Conservation (phyloP, 2,797 vertebrate species). For the Epinephelus malabaricus region DNA sequence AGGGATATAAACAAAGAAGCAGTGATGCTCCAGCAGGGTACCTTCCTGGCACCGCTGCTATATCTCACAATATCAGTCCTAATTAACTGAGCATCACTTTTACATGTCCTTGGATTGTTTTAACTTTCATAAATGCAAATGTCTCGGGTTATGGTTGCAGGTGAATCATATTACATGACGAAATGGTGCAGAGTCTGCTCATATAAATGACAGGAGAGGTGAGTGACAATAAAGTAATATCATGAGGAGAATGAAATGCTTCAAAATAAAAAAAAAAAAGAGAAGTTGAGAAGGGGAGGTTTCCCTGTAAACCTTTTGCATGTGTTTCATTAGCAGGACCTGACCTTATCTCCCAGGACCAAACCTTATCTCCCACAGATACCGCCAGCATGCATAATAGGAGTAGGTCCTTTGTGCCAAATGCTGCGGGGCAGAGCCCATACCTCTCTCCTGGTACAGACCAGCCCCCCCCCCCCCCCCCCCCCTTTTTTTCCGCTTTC, state of each 20-base stretch:
- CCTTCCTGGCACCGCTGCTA: slow-evolving; percentile 47
- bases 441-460: slow-evolving; percentile 63
- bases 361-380: slow-evolving; percentile 72
- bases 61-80: slow-evolving; percentile 52
- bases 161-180: slow-evolving; percentile 42
- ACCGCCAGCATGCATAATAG: slow-evolving; percentile 83
- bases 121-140: slow-evolving; percentile 52
- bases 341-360: slow-evolving; percentile 80
- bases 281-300: slow-evolving; percentile 52
- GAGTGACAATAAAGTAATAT: slow-evolving; percentile 48
- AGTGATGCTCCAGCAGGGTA: slow-evolving; percentile 50
- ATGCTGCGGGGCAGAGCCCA: slow-evolving; percentile 73
- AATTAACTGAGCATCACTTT: slow-evolving; percentile 69
- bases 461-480: no score
- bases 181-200: slow-evolving; percentile 26
- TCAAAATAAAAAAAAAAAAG: slow-evolving; percentile 63
- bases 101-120: slow-evolving; percentile 57
- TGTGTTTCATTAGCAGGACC: slow-evolving; percentile 80
- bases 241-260: slow-evolving; percentile 46
- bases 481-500: slow-evolving; percentile 47
- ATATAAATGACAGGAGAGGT: slow-evolving; percentile 46
- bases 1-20: slow-evolving; percentile 68
- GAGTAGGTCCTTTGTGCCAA: slow-evolving; percentile 80
- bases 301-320: slow-evolving; percentile 69
- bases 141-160: slow-evolving; percentile 45